Evolutionary conservation across 2,888 invertebrate genomes (phyloP).

Genomic region (Caenorhabditis becei): DNA sequence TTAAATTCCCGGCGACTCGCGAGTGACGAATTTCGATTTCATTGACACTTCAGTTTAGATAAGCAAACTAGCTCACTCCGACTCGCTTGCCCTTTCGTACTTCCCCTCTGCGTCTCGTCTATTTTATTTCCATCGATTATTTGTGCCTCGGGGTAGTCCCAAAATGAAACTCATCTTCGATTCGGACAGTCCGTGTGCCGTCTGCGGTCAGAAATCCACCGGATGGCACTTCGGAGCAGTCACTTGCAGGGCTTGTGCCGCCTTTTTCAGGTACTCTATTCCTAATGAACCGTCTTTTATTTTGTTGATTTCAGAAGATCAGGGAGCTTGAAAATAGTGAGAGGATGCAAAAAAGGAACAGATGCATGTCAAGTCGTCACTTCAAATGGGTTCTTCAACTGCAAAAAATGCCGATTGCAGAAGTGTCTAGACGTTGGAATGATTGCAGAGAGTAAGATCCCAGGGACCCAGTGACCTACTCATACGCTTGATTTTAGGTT

Average conservation of each 20-base stretch:
- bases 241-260: slow-evolving; percentile 29
- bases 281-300: too few relatives aligned
- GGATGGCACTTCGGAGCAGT: slow-evolving; percentile 32
- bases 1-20: too few relatives aligned
- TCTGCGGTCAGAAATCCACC: slow-evolving; percentile 27
- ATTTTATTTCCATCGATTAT: too few relatives aligned
- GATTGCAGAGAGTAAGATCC: not conserved
- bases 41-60: too few relatives aligned
- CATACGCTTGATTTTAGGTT: not conserved
- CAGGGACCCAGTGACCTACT: not conserved
- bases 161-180: not conserved
- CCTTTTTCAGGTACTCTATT: slow-evolving; percentile 16
- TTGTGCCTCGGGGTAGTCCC: too few relatives aligned
- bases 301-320: not conserved
- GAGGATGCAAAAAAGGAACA: not conserved
- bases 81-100: too few relatives aligned
- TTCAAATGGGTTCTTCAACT: not conserved
- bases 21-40: too few relatives aligned
- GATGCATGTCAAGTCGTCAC: not conserved
- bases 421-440: not conserved
- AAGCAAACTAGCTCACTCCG: too few relatives aligned
- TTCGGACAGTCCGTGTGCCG: not conserved
- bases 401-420: not conserved
- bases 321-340: not conserved
- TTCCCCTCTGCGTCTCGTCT: too few relatives aligned